Evolutionary conservation across 1,140 invertebrate species (phyloP).

Genomic region (Goniozus legneri): DNA sequence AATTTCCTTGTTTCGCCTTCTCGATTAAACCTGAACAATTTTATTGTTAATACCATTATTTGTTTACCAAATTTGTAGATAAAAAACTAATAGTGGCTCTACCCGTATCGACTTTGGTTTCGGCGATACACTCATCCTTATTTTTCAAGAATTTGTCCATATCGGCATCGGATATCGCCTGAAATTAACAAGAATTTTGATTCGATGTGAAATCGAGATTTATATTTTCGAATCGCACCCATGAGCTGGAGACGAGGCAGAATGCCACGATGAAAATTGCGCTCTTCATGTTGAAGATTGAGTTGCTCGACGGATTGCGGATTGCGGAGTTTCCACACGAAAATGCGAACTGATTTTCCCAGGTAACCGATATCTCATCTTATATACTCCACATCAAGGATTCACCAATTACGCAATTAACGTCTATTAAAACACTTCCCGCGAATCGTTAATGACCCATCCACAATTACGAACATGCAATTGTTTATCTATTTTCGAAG

Average conservation of each 20-base stretch:
- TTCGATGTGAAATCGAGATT: neutral
- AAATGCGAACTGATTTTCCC: too few relatives aligned
- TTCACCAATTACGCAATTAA: too few relatives aligned
- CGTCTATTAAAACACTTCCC: too few relatives aligned
- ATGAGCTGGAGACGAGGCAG: neutral
- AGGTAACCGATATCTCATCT: too few relatives aligned
- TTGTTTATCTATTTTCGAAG: too few relatives aligned
- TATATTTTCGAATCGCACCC: neutral
- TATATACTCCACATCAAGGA: too few relatives aligned
- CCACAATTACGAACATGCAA: too few relatives aligned
- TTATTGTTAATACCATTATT: neutral
- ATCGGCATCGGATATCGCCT: conserved; percentile 35
- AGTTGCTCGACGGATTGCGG: too few relatives aligned
- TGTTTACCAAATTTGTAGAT: conserved; percentile 4
- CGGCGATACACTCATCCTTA: conserved; percentile 23
- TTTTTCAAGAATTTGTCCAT: conserved; percentile 23
- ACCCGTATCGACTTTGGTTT: conserved; percentile 32
- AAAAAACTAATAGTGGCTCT: neutral
- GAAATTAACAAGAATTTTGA: neutral
- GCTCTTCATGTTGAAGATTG: neutral
- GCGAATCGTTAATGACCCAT: too few relatives aligned
- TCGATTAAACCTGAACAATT: conserved; percentile 22
- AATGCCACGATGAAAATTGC: neutral
- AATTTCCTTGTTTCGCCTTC: conserved; percentile 20
- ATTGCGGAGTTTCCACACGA: too few relatives aligned